A percentile compares a stretch with the other conserved stretches of the same genome.
phyloP scores from a whole-genome alignment of 1,140 invertebrate species.

The Cydia fagiglandana region DNA sequence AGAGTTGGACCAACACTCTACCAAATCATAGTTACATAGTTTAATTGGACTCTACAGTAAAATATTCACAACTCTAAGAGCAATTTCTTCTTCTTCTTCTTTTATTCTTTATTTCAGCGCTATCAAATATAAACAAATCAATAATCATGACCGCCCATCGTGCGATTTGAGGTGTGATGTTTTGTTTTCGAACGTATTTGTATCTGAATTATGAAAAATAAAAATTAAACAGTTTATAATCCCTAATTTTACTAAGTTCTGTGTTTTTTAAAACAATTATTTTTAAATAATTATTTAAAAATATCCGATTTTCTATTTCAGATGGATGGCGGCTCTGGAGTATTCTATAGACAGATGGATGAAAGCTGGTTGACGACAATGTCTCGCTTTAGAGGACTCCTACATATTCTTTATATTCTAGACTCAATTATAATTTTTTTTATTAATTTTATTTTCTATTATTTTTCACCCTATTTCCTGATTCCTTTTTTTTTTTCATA shows the following conservation, averaged over 20 bases:
- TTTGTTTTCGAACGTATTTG: too few species aligned
- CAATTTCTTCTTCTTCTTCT: too few species aligned
- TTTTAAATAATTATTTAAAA: not conserved
- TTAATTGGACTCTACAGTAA: too few species aligned
- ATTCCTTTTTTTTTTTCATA: not conserved
- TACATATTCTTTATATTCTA: conserved; percentile 63
- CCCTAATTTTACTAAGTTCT: not conserved
- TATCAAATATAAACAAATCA: too few species aligned
- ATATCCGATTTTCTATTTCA: conserved; percentile 76
- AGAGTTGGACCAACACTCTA: too few species aligned
- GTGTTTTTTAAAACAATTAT: too few species aligned
- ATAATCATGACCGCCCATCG: too few species aligned
- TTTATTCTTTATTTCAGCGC: too few species aligned
- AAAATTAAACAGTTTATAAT: not conserved
- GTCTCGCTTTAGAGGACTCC: conserved; percentile 50
- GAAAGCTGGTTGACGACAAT: conserved; percentile 87
- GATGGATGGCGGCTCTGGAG: conserved; percentile 96
- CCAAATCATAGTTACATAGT: too few species aligned
- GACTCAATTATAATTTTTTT: conserved; percentile 40
- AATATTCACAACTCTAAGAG: too few species aligned
- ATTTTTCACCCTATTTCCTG: not conserved
- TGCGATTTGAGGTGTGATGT: too few species aligned
- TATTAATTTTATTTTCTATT: not conserved
- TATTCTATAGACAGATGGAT: conserved; percentile 98
- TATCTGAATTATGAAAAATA: too few species aligned